phyloP scores from a whole-genome alignment of 2,888 invertebrate species.

The Seladonia tumulorum region DNA sequence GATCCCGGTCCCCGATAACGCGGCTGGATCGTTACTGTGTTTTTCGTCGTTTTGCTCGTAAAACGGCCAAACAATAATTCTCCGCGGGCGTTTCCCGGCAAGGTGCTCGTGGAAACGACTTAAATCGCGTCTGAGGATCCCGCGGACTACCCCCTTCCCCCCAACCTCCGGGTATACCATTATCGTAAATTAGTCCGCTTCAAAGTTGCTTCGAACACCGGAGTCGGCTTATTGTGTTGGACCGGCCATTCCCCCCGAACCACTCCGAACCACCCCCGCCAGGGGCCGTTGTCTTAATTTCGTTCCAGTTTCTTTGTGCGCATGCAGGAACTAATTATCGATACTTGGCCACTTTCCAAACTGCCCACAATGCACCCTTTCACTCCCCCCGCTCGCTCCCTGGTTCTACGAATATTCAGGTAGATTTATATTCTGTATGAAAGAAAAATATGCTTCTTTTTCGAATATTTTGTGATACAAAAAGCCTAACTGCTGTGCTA shows the following conservation, averaged over 20 bases:
- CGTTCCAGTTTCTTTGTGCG: slow-evolving; percentile 56
- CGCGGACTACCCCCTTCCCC: slow-evolving; percentile 9
- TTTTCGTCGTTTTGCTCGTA: slow-evolving; percentile 19
- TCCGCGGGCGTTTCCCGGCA: slow-evolving; percentile 8
- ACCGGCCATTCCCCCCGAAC: slow-evolving; percentile 3
- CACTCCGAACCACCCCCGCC: not conserved
- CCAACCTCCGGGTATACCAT: slow-evolving; percentile 39
- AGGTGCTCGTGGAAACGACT: slow-evolving; percentile 42
- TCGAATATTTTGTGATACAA: not conserved
- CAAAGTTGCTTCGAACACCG: slow-evolving; percentile 52
- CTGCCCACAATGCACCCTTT: slow-evolving; percentile 16
- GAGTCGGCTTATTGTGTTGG: slow-evolving; percentile 47
- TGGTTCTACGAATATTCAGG: not conserved
- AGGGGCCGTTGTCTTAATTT: slow-evolving; percentile 56
- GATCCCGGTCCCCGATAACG: slow-evolving; percentile 3
- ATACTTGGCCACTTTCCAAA: slow-evolving; percentile 48
- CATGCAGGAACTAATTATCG: slow-evolving; percentile 58
- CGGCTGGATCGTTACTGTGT: slow-evolving; percentile 20
- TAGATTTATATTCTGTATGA: not conserved
- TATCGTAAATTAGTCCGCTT: slow-evolving; percentile 59
- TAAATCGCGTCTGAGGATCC: slow-evolving; percentile 45
- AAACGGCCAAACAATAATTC: slow-evolving; percentile 43
- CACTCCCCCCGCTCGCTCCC: not conserved
- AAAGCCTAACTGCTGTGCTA: not conserved
- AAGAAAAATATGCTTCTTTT: not conserved